Evolutionary conservation across 1,140 invertebrate genomes (phyloP), one percentile per base, ranked within the genome.

Genomic region (Lasaia peninsularis): DNA sequence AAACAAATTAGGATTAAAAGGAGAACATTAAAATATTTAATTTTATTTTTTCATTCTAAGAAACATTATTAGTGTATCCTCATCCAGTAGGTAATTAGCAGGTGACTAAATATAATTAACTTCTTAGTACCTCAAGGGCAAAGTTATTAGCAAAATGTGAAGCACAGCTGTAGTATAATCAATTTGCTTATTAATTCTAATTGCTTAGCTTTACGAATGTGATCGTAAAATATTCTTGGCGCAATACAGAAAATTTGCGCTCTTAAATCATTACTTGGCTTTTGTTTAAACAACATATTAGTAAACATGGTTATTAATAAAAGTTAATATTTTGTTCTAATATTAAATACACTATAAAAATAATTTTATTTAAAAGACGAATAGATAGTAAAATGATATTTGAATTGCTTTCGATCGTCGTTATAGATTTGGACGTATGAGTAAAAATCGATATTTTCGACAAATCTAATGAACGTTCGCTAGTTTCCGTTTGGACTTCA

Each of bases 401-500:
- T n/a, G 24, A 52, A 20, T 52, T 52, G 54, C 24, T 28, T 28
- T 28, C 5, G 24, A 6, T 28, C 24, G 8, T 28, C 24, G 24
- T 28, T 4, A 1, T 28, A 28, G 24, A 28, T 7, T 28, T 28
- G 24, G 64, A 69, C 68, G 75, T 74, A 73, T 75, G 73, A 74
- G 66, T 10, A 81, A 84, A 86, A 86, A 86, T 86, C 83, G 72
- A 86, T 86, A 86, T 60, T 78, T 81, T 58, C 56, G 67, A 76
- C 79, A 84, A 73, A 73, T 74, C 60, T 73, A 61, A 33, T 40
- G 5, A 11, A 53, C 49, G 31, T 28, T 28, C 5, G 5, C 1
- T 0, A 28, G 24, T 28, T 28, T 28, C 4, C 8, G 24, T 28
- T 28, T 28, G 5, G 24, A 7, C 5, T 28, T 28, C 24, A 6